Conservation (phyloP, 2,113 vertebrate genomes). For the Climacteris rufus region DNA sequence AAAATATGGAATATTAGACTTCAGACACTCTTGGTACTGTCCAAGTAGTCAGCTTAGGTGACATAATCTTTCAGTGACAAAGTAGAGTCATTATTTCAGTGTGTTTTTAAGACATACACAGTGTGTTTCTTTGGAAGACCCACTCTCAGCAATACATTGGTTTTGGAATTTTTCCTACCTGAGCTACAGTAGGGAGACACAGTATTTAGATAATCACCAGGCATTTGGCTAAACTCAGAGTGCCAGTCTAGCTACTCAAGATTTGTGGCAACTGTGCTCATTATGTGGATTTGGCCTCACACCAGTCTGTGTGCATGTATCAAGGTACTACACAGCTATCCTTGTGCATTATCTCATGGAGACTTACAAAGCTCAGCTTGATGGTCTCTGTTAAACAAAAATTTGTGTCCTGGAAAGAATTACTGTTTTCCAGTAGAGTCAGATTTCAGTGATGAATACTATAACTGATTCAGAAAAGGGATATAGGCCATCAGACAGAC, state of each 20-base stretch:
- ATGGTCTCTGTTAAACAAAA: neutral
- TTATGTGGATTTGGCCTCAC: neutral
- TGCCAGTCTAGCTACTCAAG: neutral
- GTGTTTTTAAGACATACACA: neutral
- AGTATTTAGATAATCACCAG: constrained; percentile 34
- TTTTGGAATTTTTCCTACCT: constrained; percentile 27
- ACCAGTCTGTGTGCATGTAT: neutral
- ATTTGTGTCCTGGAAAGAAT: neutral
- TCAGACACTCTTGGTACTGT: neutral
- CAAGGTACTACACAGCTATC: neutral
- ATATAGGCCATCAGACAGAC: neutral
- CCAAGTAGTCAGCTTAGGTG: neutral
- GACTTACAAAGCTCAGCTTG: neutral
- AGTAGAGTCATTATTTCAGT: neutral
- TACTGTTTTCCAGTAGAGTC: neutral
- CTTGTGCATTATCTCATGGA: neutral
- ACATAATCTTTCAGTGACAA: neutral
- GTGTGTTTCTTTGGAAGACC: neutral
- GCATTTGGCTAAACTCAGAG: neutral
- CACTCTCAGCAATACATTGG: neutral
- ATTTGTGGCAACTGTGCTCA: neutral
- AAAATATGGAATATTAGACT: neutral
- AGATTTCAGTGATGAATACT: neutral
- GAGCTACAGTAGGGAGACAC: neutral
- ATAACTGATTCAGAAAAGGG: neutral